Conservation (phyloP, 2,888 invertebrate genomes). For the Eupithecia subumbrata region DNA sequence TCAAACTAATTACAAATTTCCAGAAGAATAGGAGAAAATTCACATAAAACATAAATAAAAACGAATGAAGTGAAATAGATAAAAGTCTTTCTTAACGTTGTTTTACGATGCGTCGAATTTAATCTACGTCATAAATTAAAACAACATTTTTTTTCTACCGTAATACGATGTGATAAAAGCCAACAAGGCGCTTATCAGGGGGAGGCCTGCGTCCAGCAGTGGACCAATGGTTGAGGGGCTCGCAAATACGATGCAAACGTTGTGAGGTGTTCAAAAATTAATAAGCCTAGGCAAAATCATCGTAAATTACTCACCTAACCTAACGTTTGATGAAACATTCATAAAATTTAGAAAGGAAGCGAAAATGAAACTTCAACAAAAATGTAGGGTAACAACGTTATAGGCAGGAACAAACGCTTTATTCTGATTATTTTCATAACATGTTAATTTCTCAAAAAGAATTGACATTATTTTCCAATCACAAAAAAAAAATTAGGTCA, state of each 20-base stretch:
- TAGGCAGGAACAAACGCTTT: not conserved
- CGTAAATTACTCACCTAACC: not conserved
- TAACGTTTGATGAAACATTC: not conserved
- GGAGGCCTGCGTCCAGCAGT: too few species aligned
- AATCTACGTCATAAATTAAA: not conserved
- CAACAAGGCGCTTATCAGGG: too few species aligned
- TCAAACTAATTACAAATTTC: constrained; percentile 3
- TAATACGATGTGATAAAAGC: too few species aligned
- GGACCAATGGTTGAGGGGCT: too few species aligned
- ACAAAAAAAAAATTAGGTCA: too few species aligned
- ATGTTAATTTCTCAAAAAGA: too few species aligned
- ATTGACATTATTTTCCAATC: not conserved
- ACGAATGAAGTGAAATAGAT: not conserved
- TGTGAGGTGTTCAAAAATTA: not conserved
- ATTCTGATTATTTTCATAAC: not conserved
- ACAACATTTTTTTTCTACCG: not conserved
- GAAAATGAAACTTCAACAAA: not conserved
- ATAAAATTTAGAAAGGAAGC: not conserved
- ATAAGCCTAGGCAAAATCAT: not conserved
- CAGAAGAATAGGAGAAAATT: not conserved
- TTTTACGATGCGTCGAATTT: not conserved
- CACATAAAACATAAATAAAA: not conserved
- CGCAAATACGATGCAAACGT: not conserved
- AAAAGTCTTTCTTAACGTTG: not conserved
- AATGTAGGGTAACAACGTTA: not conserved